Base-by-base conservation (phyloP, 2,797 vertebrate species). In the Coracias cyanogaster region DNA sequence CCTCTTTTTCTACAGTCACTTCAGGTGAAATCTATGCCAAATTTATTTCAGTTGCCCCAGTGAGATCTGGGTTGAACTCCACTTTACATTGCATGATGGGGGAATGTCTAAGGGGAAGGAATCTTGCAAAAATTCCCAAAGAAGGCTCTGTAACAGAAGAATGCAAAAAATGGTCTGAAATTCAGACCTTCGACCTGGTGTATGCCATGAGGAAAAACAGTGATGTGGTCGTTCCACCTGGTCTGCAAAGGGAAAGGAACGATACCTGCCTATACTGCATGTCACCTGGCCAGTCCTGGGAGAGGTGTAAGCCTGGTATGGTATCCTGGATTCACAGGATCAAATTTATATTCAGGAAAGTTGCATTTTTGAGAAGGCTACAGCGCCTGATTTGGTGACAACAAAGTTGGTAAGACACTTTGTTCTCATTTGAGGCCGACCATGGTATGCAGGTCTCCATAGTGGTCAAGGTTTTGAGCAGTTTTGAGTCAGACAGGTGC, bases 171-270 rank as follows among this genome's bases (percentile, higher is more conserved):
- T 11, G 4, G 7, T 46, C n/a, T 24, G 45, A 72, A 82, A 79
- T 64, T 79, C 45, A 79, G 70, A 31, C 43, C 65, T 55, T 65
- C 76, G 31, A 6, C 35, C 7, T 39, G 20, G 18, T 65, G 5
- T 51, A 37, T 0, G 2, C 5, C 31, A 29, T 7, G 21, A 84
- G 35, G 15, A 80, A 89, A 82, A 0, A 1, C 26, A 25, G 15
- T 22, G 20, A 77, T 1, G 0, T 3, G 0, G 0, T 57, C 22
- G 49, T 12, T 57, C 37, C 3, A 12, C 33, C 28, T 33, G 20
- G 7, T 37, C 62, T 85, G 62, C 54, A 67, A 90, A 72, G 12
- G 37, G 55, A 85, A 88, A 66, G 61, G 19, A 48, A 84, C n/a
- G 8, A 39, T 64, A 22, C 29, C 12, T 65, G 37, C 48, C 15